Percentiles rank a stretch among this genome's conserved stretches.
These are phyloP conservation scores for Mythimna pallens DNA, from an alignment of 2,888 invertebrate genomes.

Conservation along the genomic window DNA sequence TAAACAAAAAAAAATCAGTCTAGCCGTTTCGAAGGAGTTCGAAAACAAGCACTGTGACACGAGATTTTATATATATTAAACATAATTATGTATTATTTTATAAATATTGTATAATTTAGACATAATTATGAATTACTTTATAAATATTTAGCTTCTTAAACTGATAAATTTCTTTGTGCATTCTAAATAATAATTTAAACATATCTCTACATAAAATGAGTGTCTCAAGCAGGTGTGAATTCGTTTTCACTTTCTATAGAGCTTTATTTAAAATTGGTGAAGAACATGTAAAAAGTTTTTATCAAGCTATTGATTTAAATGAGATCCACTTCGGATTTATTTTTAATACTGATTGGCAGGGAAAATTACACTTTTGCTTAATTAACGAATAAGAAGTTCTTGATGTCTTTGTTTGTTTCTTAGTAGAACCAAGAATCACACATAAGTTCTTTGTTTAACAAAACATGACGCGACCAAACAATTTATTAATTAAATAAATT, in stretches of 20 bases:
- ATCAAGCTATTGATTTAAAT: neutral
- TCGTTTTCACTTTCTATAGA: slow-evolving; percentile 33
- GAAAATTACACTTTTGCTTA: neutral
- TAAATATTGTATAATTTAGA: no score
- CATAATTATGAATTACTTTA: neutral
- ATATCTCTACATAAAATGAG: neutral
- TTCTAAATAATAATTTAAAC: neutral
- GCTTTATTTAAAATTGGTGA: neutral
- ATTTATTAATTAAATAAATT: neutral
- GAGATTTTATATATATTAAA: no score
- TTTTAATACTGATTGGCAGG: neutral
- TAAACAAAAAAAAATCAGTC: no score
- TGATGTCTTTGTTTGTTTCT: slow-evolving; percentile 8
- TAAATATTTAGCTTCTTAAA: neutral
- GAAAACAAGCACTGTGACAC: no score
- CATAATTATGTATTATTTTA: neutral
- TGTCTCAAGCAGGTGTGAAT: neutral
- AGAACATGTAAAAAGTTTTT: neutral
- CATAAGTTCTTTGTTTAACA: slow-evolving; percentile 11
- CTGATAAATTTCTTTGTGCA: neutral
- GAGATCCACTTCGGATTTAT: neutral
- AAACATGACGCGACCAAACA: neutral
- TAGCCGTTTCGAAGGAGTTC: no score
- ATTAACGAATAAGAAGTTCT: neutral
- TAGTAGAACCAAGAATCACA: neutral